Evolutionary conservation across 2,888 invertebrate species (phyloP).

Genomic region (Melinaea marsaeus): DNA sequence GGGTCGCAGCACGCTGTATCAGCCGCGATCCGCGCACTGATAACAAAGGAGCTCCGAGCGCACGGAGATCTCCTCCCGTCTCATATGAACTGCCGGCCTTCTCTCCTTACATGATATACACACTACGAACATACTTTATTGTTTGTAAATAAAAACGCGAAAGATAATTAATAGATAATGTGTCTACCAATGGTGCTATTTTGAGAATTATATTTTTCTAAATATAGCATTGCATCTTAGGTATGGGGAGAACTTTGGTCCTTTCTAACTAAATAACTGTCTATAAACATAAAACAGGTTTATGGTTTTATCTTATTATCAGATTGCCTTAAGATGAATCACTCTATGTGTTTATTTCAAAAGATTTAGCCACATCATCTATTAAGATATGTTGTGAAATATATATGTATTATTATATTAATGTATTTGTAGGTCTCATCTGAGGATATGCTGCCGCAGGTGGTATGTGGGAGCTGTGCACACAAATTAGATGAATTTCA

Average conservation of each 20-base stretch:
- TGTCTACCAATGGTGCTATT: slow-evolving; percentile 55
- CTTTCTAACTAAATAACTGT: slow-evolving; percentile 38
- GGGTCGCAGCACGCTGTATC: slow-evolving; percentile 60
- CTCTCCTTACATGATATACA: slow-evolving; percentile 14
- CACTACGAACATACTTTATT: slow-evolving; percentile 2
- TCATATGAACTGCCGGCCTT: slow-evolving; percentile 11
- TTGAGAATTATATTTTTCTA: slow-evolving; percentile 74
- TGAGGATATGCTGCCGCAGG: slow-evolving; percentile 85
- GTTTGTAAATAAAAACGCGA: slow-evolving; percentile 1
- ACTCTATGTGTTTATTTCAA: slow-evolving; percentile 62
- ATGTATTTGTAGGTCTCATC: slow-evolving; percentile 82
- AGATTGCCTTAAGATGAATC: slow-evolving; percentile 61
- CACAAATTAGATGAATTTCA: slow-evolving; percentile 86
- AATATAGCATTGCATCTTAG: slow-evolving; percentile 66
- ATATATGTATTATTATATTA: slow-evolving; percentile 38
- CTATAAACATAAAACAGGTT: slow-evolving; percentile 26
- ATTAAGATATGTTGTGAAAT: slow-evolving; percentile 52
- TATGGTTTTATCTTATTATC: slow-evolving; percentile 52
- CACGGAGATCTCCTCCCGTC: slow-evolving; percentile 36
- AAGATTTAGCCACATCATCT: slow-evolving; percentile 38
- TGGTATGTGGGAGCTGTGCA: slow-evolving; percentile 87
- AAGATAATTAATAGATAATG: not conserved
- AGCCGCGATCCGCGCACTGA: slow-evolving; percentile 54
- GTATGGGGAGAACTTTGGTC: slow-evolving; percentile 60
- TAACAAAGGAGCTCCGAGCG: slow-evolving; percentile 73